Base-by-base conservation (phyloP, 2,113 vertebrate genomes). In the Dasyurus viverrinus region DNA sequence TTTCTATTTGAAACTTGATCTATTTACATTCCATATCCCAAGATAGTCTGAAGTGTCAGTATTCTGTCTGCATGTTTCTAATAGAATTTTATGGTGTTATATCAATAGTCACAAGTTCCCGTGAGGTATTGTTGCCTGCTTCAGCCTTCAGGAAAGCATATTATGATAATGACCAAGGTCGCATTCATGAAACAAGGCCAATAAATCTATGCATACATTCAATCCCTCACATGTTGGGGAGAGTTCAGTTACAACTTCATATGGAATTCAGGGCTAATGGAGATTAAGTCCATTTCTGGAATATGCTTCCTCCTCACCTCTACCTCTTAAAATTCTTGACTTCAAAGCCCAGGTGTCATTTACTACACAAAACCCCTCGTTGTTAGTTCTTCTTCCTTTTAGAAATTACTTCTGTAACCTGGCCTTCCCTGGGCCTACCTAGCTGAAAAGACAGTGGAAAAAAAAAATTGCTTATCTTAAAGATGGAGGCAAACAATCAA, bases 61-160 rank as follows among this genome's bases (percentile, higher is more conserved):
- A 96, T 98, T 97, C 96, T 97, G 97, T 97, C 97, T 98, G 95
- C 95, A 68, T 95, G 95, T 95, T 97, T 97, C 96, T 95, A 95
- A 96, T 95, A 97, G 94, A 94, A 97, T 89, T 93, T 94, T 92
- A 92, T 93, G 94, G 94, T 94, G 94, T 93, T 97, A 93, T 91
- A 96, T 91, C 95, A 94, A 94, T 76, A 97, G 90, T 95, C 92
- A 57, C 95, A 89, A 52, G 90, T 90, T 68, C 36, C 89, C 0
- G 0, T 8, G 54, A 93, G 92, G 90, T 96, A 92, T 92, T 96
- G 96, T 95, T 91, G 92, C 27, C 84, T 27, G 97, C 89, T 42
- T 95, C 84, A 92, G 91, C 50, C 91, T 97, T 94, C 0, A 5
- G 94, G 92, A 97, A 96, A 94, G 55, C 2, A 0, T 92, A 92